Base-by-base conservation (phyloP, 2,888 invertebrate species). In the Apocheima hispidaria region DNA sequence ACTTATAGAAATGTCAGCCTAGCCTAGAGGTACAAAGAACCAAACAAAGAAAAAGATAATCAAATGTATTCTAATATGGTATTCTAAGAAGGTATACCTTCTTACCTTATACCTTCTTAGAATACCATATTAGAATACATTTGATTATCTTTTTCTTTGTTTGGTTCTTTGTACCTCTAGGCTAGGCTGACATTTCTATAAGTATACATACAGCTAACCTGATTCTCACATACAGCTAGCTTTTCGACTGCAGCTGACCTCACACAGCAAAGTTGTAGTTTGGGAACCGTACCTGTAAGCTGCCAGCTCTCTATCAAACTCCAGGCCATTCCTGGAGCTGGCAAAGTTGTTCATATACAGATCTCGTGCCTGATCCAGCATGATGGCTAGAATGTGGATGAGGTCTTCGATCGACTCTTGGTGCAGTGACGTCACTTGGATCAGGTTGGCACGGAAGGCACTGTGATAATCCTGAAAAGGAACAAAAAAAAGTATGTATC, bases 301-400 rank as follows among this genome's bases (percentile, higher is more conserved):
- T 0, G 82, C 75, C 10, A 87, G 57, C 3, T 90, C 87, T 43
- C 84, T 78, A 59, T 88, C 86, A 2, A 88, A 82, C 62, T 87
- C 87, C 0, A 74, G 75, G 0, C 65, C 51, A 36, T 64, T 78
- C 38, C 74, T 77, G 7, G 68, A 62, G 7, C 85, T 83, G 7
- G 51, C 51, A 40, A 86, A 75, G 63, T 79, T 80, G 65, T 84
- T 84, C 44, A 94, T 72, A 65, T 93, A 94, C 43, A 93, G 83
- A 56, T 95, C 95, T 28, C 94, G 84, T 0, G 95, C 95, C 81
- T 95, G 95, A 59, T 94, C 94, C 73, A 95, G 81, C 72, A 95
- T 92, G 51, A 95, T 92, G 10, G 94, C 94, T 60, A 95, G 72
- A 2, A 95, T 87, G 69, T 94, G 95, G 63, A 95, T 92, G 55